Conservation (phyloP, 1,140 invertebrate genomes). For the Galleria mellonella region DNA sequence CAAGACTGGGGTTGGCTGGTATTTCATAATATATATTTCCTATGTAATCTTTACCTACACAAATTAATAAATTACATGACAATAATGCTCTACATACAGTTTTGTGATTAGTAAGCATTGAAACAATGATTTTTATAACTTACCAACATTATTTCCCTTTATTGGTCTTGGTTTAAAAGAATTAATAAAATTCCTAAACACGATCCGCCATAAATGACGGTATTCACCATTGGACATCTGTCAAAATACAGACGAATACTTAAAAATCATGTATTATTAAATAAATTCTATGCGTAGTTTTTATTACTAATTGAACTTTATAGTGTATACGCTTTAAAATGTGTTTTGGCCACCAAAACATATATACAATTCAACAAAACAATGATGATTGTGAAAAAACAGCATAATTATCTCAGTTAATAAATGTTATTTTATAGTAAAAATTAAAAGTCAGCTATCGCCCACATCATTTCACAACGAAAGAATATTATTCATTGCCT, state of each 20-base stretch:
- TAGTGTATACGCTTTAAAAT: too few species aligned
- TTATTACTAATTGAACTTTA: too few species aligned
- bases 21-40: constrained; percentile 90
- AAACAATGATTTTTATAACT: constrained; percentile 7
- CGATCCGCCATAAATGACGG: constrained; percentile 48
- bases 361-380: too few species aligned
- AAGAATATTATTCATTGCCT: too few species aligned
- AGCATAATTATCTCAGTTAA: too few species aligned
- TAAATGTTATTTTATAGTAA: too few species aligned
- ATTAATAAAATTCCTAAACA: constrained; percentile 55
- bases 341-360: too few species aligned
- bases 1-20: constrained; percentile 74
- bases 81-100: too few species aligned
- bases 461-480: too few species aligned
- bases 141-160: constrained; percentile 47
- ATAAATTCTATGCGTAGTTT: too few species aligned
- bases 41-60: constrained; percentile 81
- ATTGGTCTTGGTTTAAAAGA: constrained; percentile 49
- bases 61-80: constrained; percentile 11
- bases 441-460: too few species aligned
- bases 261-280: not conserved
- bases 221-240: constrained; percentile 47
- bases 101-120: not conserved
- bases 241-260: constrained; percentile 6
- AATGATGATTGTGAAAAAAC: too few species aligned